These are phyloP conservation scores for Pandion haliaetus DNA, from an alignment of 2,113 vertebrate genomes.

Conservation along the genomic window DNA sequence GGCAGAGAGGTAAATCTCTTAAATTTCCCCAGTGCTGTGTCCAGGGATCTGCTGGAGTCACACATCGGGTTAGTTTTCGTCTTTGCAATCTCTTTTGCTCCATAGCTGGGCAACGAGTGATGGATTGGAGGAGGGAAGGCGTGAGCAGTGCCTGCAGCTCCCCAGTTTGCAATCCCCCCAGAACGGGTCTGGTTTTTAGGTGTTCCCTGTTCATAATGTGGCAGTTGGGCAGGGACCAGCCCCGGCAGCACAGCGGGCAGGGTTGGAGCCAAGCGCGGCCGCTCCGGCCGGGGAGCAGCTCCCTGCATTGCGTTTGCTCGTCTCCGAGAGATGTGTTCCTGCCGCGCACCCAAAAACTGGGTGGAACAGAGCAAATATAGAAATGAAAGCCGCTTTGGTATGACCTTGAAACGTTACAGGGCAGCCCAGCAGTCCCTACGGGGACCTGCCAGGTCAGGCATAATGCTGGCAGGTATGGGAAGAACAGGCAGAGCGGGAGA, in stretches of 20 bases:
- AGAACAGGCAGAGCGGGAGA: neutral
- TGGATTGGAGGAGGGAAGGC: neutral
- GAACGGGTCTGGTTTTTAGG: neutral
- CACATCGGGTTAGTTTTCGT: accelerated
- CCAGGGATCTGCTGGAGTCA: neutral
- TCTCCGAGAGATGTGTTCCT: neutral
- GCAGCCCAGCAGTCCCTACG: neutral
- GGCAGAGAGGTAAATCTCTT: neutral
- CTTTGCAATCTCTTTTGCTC: neutral
- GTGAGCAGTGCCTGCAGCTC: neutral
- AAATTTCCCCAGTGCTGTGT: too few relatives aligned
- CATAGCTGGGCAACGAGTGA: accelerated
- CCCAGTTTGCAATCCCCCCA: too few relatives aligned
- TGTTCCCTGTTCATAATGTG: neutral
- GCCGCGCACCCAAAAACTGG: neutral
- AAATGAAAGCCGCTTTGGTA: neutral
- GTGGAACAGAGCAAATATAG: neutral
- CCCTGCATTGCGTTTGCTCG: accelerated
- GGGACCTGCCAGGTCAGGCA: neutral
- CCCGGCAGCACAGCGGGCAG: neutral
- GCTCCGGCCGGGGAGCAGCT: neutral
- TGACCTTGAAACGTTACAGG: neutral
- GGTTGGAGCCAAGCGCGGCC: neutral
- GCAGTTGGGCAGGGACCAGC: neutral
- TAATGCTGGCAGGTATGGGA: neutral